These are phyloP conservation scores for Murina feae DNA, from an alignment of 2,113 vertebrate genomes.

Conservation along the genomic window DNA sequence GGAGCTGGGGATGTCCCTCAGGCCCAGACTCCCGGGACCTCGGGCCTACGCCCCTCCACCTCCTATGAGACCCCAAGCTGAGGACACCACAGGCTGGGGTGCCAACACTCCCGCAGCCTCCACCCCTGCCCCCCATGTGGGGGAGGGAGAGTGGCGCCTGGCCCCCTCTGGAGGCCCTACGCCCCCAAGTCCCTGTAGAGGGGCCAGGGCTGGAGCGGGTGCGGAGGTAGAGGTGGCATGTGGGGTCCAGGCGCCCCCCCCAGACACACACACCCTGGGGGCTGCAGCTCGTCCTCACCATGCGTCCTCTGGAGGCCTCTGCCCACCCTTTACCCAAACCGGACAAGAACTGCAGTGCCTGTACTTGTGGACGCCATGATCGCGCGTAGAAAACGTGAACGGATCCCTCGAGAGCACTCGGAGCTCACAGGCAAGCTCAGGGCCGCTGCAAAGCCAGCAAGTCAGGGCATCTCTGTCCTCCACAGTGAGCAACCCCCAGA, in stretches of 20 bases:
- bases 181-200: neutral
- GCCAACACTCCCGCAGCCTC: accelerated
- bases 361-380: too few species aligned
- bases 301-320: neutral
- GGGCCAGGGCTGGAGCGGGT: neutral
- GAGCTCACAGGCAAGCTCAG: too few species aligned
- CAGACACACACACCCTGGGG: too few species aligned
- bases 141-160: neutral
- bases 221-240: too few species aligned
- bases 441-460: too few species aligned
- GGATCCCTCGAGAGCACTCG: too few species aligned
- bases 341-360: too few species aligned
- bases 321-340: too few species aligned
- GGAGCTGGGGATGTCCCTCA: neutral
- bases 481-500: too few species aligned
- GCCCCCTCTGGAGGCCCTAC: neutral
- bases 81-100: neutral
- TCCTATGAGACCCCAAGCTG: accelerated
- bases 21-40: neutral
- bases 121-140: accelerated
- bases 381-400: too few species aligned
- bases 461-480: too few species aligned
- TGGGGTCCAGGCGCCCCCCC: neutral
- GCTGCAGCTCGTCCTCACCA: neutral
- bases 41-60: accelerated